Evolutionary conservation across 2,113 vertebrate genomes (phyloP).

Genomic region (Atlantisia rogersi): DNA sequence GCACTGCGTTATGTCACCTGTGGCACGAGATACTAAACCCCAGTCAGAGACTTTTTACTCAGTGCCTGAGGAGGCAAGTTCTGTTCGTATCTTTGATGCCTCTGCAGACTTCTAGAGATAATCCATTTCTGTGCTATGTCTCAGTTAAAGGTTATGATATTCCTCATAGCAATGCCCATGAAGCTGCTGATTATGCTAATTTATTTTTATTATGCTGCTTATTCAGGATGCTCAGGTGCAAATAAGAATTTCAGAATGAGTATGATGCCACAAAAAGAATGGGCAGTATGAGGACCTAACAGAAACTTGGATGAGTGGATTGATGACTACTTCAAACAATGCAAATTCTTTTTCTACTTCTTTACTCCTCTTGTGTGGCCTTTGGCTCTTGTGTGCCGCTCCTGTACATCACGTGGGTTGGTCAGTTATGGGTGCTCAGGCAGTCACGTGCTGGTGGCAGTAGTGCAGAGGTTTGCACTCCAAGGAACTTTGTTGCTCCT

Average conservation of each 20-base stretch:
- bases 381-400: neutral
- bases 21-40: neutral
- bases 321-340: neutral
- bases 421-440: neutral
- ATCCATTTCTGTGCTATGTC: neutral
- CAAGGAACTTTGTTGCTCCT: neutral
- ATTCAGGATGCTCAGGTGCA: neutral
- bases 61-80: neutral
- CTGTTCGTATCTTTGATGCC: rapidly evolving
- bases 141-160: neutral
- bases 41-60: neutral
- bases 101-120: neutral
- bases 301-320: neutral
- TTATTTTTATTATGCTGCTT: neutral
- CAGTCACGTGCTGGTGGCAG: neutral
- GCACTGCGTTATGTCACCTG: neutral
- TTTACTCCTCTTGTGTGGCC: neutral
- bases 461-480: neutral
- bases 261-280: neutral
- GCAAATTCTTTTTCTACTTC: neutral
- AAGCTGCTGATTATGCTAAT: neutral
- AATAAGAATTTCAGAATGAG: neutral
- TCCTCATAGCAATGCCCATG: neutral
- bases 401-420: neutral
- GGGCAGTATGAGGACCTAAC: neutral